phyloP scores from a whole-genome alignment of 2,797 vertebrate species.

The Coregonus sp. region DNA sequence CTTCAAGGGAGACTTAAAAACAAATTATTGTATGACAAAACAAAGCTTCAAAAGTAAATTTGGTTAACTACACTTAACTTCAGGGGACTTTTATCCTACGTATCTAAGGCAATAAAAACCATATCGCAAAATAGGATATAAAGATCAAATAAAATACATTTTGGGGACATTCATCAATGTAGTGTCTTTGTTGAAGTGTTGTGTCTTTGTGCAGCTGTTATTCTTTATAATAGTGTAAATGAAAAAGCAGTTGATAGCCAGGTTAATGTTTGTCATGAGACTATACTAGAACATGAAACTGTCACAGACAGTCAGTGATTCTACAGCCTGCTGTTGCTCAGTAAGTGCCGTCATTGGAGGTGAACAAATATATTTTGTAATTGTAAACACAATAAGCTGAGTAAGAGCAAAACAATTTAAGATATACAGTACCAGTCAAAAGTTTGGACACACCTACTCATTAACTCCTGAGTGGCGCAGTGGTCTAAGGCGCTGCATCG shows the following conservation, averaged over 20 bases:
- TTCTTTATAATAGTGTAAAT: not conserved
- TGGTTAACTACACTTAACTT: slow-evolving; percentile 39
- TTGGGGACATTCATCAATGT: not conserved
- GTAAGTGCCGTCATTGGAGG: slow-evolving; percentile 7
- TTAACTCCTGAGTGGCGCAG: no score
- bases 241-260: slow-evolving; percentile 22
- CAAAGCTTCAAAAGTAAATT: slow-evolving; percentile 54
- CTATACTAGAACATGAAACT: not conserved
- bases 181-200: not conserved
- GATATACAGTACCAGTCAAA: not conserved
- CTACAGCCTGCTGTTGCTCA: not conserved
- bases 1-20: slow-evolving; percentile 36
- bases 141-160: not conserved
- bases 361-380: not conserved
- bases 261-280: slow-evolving; percentile 4
- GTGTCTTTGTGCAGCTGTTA: not conserved
- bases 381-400: not conserved
- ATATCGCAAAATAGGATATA: not conserved
- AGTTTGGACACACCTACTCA: no score
- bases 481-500: no score
- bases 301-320: not conserved
- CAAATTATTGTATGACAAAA: slow-evolving; percentile 29
- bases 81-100: not conserved
- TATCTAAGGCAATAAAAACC: not conserved
- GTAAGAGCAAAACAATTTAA: not conserved